These are phyloP conservation scores for Agrochola lota DNA, from an alignment of 2,888 invertebrate species.

Conservation along the genomic window DNA sequence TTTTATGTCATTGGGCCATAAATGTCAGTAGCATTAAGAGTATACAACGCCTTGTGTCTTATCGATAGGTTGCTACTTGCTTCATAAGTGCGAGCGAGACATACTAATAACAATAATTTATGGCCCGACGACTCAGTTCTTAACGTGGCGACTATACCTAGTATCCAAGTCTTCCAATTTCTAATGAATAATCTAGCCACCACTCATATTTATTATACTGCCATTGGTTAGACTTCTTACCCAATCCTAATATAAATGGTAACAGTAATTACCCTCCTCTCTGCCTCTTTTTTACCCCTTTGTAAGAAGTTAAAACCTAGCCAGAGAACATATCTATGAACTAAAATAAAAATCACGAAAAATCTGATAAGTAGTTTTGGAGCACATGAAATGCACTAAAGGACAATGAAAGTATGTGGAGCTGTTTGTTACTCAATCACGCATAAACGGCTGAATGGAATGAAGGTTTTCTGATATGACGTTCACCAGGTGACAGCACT, in stretches of 20 bases:
- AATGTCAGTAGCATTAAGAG: no score
- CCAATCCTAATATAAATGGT: background rate
- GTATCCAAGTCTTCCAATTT: background rate
- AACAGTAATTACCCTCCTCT: background rate
- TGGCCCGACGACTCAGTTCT: no score
- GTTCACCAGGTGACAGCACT: no score
- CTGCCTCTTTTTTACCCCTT: background rate
- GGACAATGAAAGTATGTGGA: no score
- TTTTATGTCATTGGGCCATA: background rate
- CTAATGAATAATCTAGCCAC: background rate
- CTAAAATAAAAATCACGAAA: background rate
- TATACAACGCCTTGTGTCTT: no score
- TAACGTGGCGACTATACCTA: no score
- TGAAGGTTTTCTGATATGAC: no score
- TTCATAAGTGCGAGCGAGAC: no score
- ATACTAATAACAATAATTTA: no score
- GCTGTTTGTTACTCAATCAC: no score
- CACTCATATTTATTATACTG: background rate
- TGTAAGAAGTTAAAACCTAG: background rate
- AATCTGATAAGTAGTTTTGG: background rate
- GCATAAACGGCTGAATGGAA: no score
- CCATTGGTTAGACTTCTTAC: background rate
- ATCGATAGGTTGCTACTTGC: no score
- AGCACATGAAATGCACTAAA: background rate
- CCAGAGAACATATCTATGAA: background rate